phyloP scores from a whole-genome alignment of 2,797 vertebrate genomes.

The Chrysocyon brachyurus region DNA sequence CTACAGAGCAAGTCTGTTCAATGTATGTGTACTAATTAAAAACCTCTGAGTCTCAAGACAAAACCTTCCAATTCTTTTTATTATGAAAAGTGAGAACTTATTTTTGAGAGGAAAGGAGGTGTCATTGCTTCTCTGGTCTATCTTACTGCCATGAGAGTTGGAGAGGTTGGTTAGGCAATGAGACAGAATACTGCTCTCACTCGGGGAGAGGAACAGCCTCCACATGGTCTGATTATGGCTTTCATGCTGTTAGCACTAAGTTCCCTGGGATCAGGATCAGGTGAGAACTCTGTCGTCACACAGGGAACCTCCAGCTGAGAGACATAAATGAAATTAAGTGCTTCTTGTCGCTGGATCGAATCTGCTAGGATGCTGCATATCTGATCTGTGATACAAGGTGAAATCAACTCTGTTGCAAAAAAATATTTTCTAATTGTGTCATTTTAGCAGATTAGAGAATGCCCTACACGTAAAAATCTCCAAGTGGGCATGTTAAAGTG shows the following conservation, averaged over 20 bases:
- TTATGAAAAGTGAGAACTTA: background rate
- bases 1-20: background rate
- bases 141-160: background rate
- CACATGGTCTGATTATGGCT: background rate
- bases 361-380: background rate
- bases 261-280: background rate
- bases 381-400: background rate
- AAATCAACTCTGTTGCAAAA: slow-evolving; percentile 16
- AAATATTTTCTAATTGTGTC: background rate
- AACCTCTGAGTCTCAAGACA: background rate
- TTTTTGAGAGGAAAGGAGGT: slow-evolving; percentile 18
- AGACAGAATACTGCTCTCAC: background rate
- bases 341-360: background rate
- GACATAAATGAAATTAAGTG: background rate
- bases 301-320: background rate
- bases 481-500: slow-evolving; percentile 30
- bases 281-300: background rate
- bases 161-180: background rate
- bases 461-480: background rate
- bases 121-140: background rate
- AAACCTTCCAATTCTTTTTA: slow-evolving; percentile 7
- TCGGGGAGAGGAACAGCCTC: background rate
- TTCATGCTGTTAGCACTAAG: background rate
- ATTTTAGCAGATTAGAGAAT: slow-evolving; percentile 30
- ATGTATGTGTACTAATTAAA: background rate